phyloP scores from a whole-genome alignment of 2,797 vertebrate genomes.

The Tarsius wallacei region DNA sequence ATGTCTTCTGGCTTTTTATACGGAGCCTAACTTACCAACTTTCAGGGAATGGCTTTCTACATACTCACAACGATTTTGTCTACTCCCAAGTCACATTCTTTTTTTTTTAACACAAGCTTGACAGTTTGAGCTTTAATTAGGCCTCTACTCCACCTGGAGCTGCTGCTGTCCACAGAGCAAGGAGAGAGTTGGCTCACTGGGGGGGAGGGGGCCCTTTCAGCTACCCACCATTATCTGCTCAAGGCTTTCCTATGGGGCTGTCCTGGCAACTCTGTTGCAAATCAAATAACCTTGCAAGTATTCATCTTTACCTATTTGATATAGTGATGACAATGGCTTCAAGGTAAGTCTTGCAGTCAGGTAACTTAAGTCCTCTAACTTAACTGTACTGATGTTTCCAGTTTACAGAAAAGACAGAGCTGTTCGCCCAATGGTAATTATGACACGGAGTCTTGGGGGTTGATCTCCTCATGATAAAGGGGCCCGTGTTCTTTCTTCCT shows the following conservation, averaged over 20 bases:
- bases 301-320: neutral
- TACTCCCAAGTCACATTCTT: neutral
- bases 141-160: neutral
- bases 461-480: neutral
- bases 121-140: conserved; percentile 11
- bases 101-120: neutral
- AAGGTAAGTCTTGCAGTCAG: conserved; percentile 26
- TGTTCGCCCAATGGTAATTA: neutral
- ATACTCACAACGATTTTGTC: neutral
- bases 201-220: neutral
- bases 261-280: neutral
- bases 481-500: conserved; percentile 27
- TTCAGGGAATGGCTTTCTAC: neutral
- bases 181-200: too few species aligned
- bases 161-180: too few species aligned
- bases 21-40: neutral
- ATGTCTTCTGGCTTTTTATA: conserved; percentile 46
- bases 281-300: neutral
- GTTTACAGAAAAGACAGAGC: neutral
- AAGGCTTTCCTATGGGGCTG: neutral
- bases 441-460: neutral
- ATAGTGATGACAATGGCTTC: neutral
- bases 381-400: neutral
- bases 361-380: neutral
- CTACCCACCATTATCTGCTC: neutral